Conservation (phyloP, 1,140 invertebrate genomes). For the Hyles euphorbiae region DNA sequence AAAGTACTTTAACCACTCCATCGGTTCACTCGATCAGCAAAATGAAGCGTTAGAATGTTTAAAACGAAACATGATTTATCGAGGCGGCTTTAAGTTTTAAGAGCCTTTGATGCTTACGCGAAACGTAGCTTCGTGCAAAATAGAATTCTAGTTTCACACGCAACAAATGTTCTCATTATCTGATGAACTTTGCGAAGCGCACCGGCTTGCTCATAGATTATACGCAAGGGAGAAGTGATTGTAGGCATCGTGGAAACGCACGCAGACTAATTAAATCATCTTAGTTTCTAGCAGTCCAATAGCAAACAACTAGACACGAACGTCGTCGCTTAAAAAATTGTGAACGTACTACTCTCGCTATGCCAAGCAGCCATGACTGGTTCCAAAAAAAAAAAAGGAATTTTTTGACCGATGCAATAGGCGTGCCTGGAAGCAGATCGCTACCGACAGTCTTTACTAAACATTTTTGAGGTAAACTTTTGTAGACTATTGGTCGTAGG, state of each 20-base stretch:
- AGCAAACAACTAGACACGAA: too few relatives aligned
- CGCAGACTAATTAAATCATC: too few relatives aligned
- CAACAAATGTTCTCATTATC: slow-evolving; percentile 72
- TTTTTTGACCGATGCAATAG: too few relatives aligned
- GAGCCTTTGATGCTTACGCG: slow-evolving; percentile 62
- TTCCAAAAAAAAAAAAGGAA: too few relatives aligned
- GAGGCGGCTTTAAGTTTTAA: slow-evolving; percentile 42
- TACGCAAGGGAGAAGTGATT: slow-evolving; percentile 20
- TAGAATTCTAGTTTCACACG: slow-evolving; percentile 73
- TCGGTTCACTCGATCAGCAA: slow-evolving; percentile 51
- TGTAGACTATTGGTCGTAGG: too few relatives aligned
- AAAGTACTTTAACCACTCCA: slow-evolving; percentile 46
- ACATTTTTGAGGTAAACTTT: too few relatives aligned
- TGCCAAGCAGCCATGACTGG: too few relatives aligned
- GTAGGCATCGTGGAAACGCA: background rate
- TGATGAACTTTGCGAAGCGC: slow-evolving; percentile 56
- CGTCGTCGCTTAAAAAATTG: too few relatives aligned
- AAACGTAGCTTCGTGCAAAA: slow-evolving; percentile 63
- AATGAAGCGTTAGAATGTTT: slow-evolving; percentile 60
- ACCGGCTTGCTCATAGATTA: slow-evolving; percentile 26
- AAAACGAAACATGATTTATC: slow-evolving; percentile 68
- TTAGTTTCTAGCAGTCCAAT: too few relatives aligned
- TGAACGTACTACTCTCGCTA: too few relatives aligned
- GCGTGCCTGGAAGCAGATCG: too few relatives aligned
- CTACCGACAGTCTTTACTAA: too few relatives aligned